Conservation (phyloP, 2,797 vertebrate genomes). For the Molossus molossus region DNA sequence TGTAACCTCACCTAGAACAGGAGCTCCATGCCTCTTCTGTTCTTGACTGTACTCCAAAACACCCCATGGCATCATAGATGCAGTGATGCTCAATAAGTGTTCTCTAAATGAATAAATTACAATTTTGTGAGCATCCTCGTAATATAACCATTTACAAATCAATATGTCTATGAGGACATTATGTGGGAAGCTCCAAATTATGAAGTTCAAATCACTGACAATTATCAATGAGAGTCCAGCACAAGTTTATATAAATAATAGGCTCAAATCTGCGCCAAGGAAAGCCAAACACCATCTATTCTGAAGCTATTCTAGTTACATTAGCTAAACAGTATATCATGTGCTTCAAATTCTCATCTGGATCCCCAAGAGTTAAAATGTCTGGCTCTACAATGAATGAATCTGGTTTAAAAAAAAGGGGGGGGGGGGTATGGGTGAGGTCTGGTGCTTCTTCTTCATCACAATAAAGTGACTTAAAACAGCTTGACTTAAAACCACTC, state of each 20-base stretch:
- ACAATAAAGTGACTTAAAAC: background rate
- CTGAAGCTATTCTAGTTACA: background rate
- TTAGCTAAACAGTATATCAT: background rate
- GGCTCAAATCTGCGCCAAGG: background rate
- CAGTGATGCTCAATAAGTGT: accelerated
- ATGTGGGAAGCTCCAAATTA: background rate
- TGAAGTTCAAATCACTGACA: background rate
- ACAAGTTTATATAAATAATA: background rate
- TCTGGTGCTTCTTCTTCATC: background rate
- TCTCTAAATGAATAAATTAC: background rate
- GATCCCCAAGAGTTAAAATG: background rate
- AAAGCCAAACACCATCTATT: background rate
- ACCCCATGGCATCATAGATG: background rate
- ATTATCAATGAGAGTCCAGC: background rate
- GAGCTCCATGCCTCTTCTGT: background rate
- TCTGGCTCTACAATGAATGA: background rate
- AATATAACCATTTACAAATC: background rate
- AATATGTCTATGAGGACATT: background rate
- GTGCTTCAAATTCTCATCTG: background rate
- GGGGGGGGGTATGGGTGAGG: too few relatives aligned
- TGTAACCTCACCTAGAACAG: background rate
- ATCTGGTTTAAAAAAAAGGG: background rate
- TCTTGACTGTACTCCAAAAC: background rate
- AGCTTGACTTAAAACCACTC: background rate
- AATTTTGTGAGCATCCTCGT: background rate